Evolutionary conservation across 2,113 vertebrate genomes (phyloP), one percentile per base, ranked within the genome.

Genomic region (Macrotis lagotis): DNA sequence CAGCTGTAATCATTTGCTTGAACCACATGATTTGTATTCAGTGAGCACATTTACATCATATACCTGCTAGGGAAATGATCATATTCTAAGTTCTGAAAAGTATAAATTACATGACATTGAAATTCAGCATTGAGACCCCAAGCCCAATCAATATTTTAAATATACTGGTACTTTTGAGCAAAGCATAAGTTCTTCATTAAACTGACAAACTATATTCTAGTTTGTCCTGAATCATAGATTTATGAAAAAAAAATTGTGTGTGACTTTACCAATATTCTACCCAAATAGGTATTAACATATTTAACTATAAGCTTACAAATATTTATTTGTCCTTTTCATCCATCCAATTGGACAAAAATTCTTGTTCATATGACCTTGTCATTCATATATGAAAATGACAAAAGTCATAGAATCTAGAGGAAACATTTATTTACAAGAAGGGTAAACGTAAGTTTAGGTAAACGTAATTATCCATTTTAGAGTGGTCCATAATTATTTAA

Each of bases 21-120:
- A 96, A 95, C 49, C 93, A 92, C 59, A 89, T 91, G 51, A 89
- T 91, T 11, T 48, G 22, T 44, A 83, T 83, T 74, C 4, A 74
- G 19, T 74, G 26, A 44, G 47, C 11, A 24, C 89, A 88, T 59
- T 95, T 91, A 95, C 66, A 95, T 47, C 90, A 89, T 91, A 90
- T 94, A 66, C 31, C 91, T 95, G 22, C 89, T 44, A 66, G 37
- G 37, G 48, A 50, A 26, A 9, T 93, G 6, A 55, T 89, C 93
- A 55, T 91, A 48, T 25, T 28, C 89, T 92, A 49, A 22, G 25
- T 25, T 94, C 94, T 96, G 5, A 48, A n/a, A 44, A 83, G n/a
- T 48, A 53, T 93, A 51, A 91, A 91, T 26, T 92, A 95, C 47
- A 48, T 28, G 55, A 52, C 50, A 16, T 91, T 55, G 1, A 28